Conservation (phyloP, 2,888 invertebrate genomes). For the Drosophila colorata region DNA sequence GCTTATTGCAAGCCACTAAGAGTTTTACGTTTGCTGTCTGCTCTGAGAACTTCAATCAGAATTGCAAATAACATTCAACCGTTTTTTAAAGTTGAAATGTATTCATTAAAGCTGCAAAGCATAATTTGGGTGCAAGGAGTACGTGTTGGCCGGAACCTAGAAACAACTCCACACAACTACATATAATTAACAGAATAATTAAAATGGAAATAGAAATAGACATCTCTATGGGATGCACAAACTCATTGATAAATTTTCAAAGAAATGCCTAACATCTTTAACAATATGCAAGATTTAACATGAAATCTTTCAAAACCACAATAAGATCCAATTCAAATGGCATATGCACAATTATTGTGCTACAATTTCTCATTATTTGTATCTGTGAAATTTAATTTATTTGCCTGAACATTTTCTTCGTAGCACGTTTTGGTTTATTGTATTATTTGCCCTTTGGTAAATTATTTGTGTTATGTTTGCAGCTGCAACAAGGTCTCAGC, state of each 20-base stretch:
- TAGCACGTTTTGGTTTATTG: conserved; percentile 20
- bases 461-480: conserved; percentile 7
- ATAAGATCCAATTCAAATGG: background rate
- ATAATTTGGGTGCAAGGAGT: background rate
- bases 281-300: no score
- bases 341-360: background rate
- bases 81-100: background rate
- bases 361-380: background rate
- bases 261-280: no score
- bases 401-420: conserved; percentile 1
- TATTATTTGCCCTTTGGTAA: conserved; percentile 17
- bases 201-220: background rate
- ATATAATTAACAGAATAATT: background rate
- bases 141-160: background rate
- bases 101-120: background rate
- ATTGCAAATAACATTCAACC: background rate
- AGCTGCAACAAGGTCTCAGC: conserved; percentile 12
- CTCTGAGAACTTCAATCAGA: conserved; percentile 4
- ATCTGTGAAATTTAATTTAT: background rate
- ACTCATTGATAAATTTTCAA: no score
- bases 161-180: background rate
- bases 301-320: background rate
- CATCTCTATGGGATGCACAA: no score
- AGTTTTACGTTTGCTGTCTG: conserved; percentile 10
- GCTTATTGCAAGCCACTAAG: conserved; percentile 32